Conservation (phyloP, 2,888 invertebrate genomes). For the Ferrisia virgata region DNA sequence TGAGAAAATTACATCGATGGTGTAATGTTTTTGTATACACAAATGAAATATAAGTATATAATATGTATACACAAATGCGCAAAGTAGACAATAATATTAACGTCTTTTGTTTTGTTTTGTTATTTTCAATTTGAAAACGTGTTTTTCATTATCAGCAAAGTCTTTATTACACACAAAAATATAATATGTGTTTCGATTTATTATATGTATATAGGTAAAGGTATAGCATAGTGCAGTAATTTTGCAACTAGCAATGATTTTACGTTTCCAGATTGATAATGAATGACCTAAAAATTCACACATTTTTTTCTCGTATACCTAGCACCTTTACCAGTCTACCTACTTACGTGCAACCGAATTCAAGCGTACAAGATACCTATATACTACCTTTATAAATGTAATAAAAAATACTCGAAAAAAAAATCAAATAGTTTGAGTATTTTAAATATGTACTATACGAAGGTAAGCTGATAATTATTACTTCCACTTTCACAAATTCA, state of each 20-base stretch:
- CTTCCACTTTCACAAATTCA: too few species aligned
- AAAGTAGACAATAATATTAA: not conserved
- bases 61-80: too few species aligned
- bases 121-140: not conserved
- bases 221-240: not conserved
- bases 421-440: too few species aligned
- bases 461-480: too few species aligned
- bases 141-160: not conserved
- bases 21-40: not conserved
- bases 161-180: not conserved
- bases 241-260: not conserved
- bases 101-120: not conserved
- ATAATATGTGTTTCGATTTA: too few species aligned
- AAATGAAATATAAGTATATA: not conserved
- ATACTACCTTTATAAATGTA: too few species aligned
- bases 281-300: not conserved
- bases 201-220: too few species aligned
- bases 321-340: too few species aligned
- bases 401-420: too few species aligned
- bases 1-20: not conserved
- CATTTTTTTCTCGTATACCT: not conserved
- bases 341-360: too few species aligned
- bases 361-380: too few species aligned
- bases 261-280: not conserved
- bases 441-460: too few species aligned